Base-by-base conservation (phyloP, 2,888 invertebrate genomes). In the Scaeva pyrastri region DNA sequence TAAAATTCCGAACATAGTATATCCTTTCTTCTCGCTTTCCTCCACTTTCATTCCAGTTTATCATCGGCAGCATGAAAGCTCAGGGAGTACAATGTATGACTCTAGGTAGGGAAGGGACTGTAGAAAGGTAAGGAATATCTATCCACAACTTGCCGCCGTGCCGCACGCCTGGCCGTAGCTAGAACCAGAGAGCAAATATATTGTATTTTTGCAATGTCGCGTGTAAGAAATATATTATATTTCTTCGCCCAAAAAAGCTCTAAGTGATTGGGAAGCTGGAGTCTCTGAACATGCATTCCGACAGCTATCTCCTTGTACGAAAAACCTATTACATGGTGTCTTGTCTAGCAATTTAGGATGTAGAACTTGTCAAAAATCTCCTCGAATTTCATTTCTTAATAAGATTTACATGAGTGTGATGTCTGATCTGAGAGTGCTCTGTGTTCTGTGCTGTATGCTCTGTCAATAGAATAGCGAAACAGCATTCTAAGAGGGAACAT, bases 1-100 rank as follows among this genome's bases (percentile, higher is more conserved):
- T 86, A 86, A 81, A 86, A 81, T 86, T 86, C 86, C 81, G 73
- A 62, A 68, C 81, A 77, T 75, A 80, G 76, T 55, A 1, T 56
- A 58, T 81, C 70, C 77, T 64, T 82, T 81, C 86, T 77, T 77
- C 70, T 74, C 70, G 43, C 64, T 81, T 77, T 73, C 71, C 50
- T 58, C 14, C 56, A 16, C 71, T 56, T 58, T 11, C 56, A 16
- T 43, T 21, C 77, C 77, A 82, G 81, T 86, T 86, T 81, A 86
- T 86, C 86, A 86, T 86, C 73, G 81, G 70, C 55, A 73, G 70
- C 64, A 64, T 60, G 84, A 80, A 70, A 58, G 72, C 52, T 66
- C 45, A 50, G 39, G 56, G 45, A 43, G 31, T 26, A 70, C 41
- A 21, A 58, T n/a, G 7, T 50, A 55, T 23, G 1, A 23, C 8